Conservation (phyloP, 2,888 invertebrate species). For the Palloptera scutellata region DNA sequence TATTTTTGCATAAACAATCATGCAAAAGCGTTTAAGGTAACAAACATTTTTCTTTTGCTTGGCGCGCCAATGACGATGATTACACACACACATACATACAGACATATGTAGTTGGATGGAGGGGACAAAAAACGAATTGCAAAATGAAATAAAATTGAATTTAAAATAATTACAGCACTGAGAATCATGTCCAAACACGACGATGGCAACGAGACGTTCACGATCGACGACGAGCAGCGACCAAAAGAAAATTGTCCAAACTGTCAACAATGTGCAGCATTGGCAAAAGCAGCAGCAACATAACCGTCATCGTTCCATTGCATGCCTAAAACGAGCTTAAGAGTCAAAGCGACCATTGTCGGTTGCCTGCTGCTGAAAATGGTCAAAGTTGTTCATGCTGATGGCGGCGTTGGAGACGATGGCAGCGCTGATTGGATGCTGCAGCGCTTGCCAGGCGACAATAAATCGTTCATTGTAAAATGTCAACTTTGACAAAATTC, state of each 20-base stretch:
- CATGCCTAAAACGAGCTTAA: no score
- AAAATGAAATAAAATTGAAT: slow-evolving; percentile 26
- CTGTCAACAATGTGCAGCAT: slow-evolving; percentile 35
- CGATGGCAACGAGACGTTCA: not conserved
- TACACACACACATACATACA: slow-evolving; percentile 18
- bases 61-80: slow-evolving; percentile 20
- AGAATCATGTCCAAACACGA: slow-evolving; percentile 17
- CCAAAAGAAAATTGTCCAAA: slow-evolving; percentile 44
- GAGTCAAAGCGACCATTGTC: no score
- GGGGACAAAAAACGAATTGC: slow-evolving; percentile 6
- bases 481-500: slow-evolving; percentile 48
- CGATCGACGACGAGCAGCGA: slow-evolving; percentile 20
- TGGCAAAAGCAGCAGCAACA: not conserved
- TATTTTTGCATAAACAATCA: slow-evolving; percentile 30
- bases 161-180: slow-evolving; percentile 30
- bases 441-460: slow-evolving; percentile 10
- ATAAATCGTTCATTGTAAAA: slow-evolving; percentile 38
- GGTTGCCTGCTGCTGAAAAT: no score
- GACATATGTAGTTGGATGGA: not conserved
- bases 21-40: slow-evolving; percentile 10
- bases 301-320: no score
- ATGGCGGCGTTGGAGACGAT: no score
- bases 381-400: no score
- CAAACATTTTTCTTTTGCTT: slow-evolving; percentile 20
- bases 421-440: slow-evolving; percentile 17